Conservation (phyloP, 2,888 invertebrate species). For the Bombyx huttoni region DNA sequence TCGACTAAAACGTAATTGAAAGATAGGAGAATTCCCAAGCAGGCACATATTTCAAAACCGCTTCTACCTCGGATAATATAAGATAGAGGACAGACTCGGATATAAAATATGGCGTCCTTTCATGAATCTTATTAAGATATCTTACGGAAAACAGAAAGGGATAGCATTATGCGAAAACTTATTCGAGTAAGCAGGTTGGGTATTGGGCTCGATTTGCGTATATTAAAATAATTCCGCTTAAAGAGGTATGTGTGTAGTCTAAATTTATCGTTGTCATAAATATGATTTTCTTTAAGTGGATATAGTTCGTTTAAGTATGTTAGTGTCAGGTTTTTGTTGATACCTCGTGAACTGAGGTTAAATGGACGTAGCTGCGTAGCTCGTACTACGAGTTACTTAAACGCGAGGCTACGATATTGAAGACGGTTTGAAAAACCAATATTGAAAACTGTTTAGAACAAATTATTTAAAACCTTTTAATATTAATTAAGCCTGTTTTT, state of each 20-base stretch:
- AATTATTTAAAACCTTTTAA: too few relatives aligned
- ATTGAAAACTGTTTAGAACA: too few relatives aligned
- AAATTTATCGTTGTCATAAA: conserved; percentile 68
- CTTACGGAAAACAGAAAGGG: conserved; percentile 71
- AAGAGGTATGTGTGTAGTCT: conserved; percentile 54
- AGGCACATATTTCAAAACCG: conserved; percentile 68
- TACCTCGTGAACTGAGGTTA: neutral
- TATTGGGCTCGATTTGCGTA: conserved; percentile 53
- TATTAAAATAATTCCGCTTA: conserved; percentile 71
- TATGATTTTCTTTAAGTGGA: conserved; percentile 67
- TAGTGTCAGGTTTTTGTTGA: conserved; percentile 29
- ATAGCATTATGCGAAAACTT: conserved; percentile 23
- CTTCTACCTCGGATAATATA: conserved; percentile 68
- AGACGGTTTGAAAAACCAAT: too few relatives aligned
- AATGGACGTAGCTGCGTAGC: neutral
- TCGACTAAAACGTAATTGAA: conserved; percentile 66
- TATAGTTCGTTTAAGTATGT: conserved; percentile 47
- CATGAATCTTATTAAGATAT: conserved; percentile 89
- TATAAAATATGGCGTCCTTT: conserved; percentile 88
- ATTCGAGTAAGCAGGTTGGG: conserved; percentile 22
- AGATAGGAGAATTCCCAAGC: conserved; percentile 68
- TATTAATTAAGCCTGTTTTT: too few relatives aligned
- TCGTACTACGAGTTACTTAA: neutral
- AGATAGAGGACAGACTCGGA: conserved; percentile 75
- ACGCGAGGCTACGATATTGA: too few relatives aligned